Conservation (phyloP, 2,888 invertebrate species). For the Himalopsyche tibetana region DNA sequence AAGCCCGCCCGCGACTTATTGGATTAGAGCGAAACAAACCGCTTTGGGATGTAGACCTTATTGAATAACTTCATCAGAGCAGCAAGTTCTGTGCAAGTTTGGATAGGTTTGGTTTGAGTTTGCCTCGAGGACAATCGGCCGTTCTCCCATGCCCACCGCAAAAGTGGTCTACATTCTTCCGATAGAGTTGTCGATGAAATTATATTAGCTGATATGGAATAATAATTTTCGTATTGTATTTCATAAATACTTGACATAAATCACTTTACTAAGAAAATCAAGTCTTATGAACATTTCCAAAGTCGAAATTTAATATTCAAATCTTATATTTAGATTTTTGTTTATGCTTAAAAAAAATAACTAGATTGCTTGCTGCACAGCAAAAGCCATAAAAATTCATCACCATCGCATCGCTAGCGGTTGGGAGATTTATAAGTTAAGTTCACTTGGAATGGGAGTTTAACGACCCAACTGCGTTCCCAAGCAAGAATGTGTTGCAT, state of each 20-base stretch:
- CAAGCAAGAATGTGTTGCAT: slow-evolving; percentile 11
- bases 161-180: slow-evolving; percentile 31
- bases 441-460: slow-evolving; percentile 45
- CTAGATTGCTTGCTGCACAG: background rate
- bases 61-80: slow-evolving; percentile 61
- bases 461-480: slow-evolving; percentile 25
- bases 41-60: slow-evolving; percentile 49
- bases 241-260: too few relatives aligned
- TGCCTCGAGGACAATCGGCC: slow-evolving; percentile 49
- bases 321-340: too few relatives aligned
- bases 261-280: too few relatives aligned
- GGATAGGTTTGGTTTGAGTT: slow-evolving; percentile 45
- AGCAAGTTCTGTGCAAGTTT: slow-evolving; percentile 5
- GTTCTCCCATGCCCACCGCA: background rate
- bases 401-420: slow-evolving; percentile 36
- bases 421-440: slow-evolving; percentile 1
- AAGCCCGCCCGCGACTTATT: slow-evolving; percentile 47
- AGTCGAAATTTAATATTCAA: too few relatives aligned
- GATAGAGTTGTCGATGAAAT: slow-evolving; percentile 25
- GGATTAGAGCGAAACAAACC: slow-evolving; percentile 53
- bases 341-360: background rate
- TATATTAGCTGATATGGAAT: background rate
- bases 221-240: background rate
- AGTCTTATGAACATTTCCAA: background rate
- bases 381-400: slow-evolving; percentile 19